Conservation (phyloP, 2,888 invertebrate genomes). For the Ferrisia virgata region DNA sequence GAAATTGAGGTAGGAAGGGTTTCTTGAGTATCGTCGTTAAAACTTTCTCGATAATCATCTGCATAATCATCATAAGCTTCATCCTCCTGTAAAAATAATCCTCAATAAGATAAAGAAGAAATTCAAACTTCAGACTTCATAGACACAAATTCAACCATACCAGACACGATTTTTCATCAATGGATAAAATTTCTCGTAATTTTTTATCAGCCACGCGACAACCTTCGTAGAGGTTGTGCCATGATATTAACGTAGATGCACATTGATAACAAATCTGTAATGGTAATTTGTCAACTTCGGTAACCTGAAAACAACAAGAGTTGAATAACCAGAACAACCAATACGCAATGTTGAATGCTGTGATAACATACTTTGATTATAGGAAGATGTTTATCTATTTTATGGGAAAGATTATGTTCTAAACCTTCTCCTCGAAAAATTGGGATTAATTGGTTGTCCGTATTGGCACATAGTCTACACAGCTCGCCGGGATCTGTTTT, state of each 20-base stretch:
- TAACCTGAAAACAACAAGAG: conserved; percentile 54
- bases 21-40: not conserved
- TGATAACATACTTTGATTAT: conserved; percentile 55
- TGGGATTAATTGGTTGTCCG: conserved; percentile 59
- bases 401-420: conserved; percentile 60
- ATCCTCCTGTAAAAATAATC: not conserved
- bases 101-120: not conserved
- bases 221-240: conserved; percentile 62
- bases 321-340: not conserved
- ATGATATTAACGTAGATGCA: conserved; percentile 62
- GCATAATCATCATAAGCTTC: conserved; percentile 1
- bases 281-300: conserved; percentile 59
- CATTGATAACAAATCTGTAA: conserved; percentile 65
- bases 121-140: not conserved
- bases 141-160: not conserved
- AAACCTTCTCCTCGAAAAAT: conserved; percentile 64
- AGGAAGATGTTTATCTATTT: conserved; percentile 65
- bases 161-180: not conserved
- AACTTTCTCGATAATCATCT: conserved; percentile 20
- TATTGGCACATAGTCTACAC: conserved; percentile 61
- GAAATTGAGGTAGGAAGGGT: not conserved
- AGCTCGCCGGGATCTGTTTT: conserved; percentile 50
- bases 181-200: conserved; percentile 50
- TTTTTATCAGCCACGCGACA: conserved; percentile 60
- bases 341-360: not conserved